These are phyloP conservation scores for Sebastes itinus DNA, from an alignment of 2,797 vertebrate species.

Conservation along the genomic window DNA sequence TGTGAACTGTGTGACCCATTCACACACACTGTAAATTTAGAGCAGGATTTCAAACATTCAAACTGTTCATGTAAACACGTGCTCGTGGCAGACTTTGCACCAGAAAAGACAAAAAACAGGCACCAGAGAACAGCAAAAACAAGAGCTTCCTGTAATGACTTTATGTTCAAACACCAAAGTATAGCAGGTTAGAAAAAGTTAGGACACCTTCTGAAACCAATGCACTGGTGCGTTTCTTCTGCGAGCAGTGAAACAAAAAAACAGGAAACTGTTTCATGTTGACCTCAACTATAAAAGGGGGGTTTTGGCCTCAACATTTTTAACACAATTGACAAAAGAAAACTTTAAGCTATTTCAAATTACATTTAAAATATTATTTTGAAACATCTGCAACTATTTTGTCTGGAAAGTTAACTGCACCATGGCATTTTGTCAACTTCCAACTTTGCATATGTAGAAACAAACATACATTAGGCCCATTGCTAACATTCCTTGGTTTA, in stretches of 20 bases:
- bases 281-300: neutral
- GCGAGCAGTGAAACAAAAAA: neutral
- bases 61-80: neutral
- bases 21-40: neutral
- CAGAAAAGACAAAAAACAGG: neutral
- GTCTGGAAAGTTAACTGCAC: neutral
- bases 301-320: neutral
- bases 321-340: neutral
- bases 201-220: neutral
- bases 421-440: neutral
- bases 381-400: neutral
- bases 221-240: neutral
- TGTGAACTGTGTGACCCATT: conserved; percentile 5
- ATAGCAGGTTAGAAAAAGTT: neutral
- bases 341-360: neutral
- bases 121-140: neutral
- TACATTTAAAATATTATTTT: neutral
- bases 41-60: neutral
- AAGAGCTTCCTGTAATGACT: neutral
- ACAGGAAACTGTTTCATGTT: neutral
- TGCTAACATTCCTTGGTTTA: neutral
- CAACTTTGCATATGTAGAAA: neutral
- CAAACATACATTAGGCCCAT: neutral
- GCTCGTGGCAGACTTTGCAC: neutral
- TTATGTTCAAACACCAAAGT: neutral